Evolutionary conservation across 2,797 vertebrate genomes (phyloP), one percentile per base, ranked within the genome.

Genomic region (Pyrocephalus nanus): DNA sequence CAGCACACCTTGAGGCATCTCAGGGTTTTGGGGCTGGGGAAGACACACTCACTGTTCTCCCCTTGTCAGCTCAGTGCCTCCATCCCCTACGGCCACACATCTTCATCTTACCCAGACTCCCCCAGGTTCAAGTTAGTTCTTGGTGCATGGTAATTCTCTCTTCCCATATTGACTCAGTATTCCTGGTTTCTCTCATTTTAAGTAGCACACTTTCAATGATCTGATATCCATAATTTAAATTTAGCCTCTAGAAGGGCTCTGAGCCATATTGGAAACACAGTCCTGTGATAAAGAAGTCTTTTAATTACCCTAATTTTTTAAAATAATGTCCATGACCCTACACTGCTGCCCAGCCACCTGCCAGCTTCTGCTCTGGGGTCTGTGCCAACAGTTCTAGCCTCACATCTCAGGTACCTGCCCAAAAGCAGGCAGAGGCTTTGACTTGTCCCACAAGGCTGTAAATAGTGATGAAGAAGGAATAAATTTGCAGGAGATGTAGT

Each of bases 1-100:
- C 15, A 8, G 48, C 22, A 75, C 57, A 45, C 11, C 18, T 54
- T n/a, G 53, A 42, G 53, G 22, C 54, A n/a, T 13, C 0, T 0
- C 30, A 32, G 34, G 27, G 12, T n/a, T 84, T 60, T 29, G 30
- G n/a, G 51, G 5, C 5, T 43, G 70, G 16, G 23, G 12, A 61
- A 27, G 51, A 62, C 50, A 36, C 66, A 51, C 40, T 26, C 6
- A 3, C 5, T 27, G 54, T 30, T 55, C 15, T 69, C 18, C 45
- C 11, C 45, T 75, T 1, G 1, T 20, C 1, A 2, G 12, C 43
- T 84, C 32, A 42, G 15, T 29, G 67, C 4, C 38, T 74, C 29
- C 53, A 23, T 53, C 25, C 34, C 15, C n/a, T 27, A 0, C 12
- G 47, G 15, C 42, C 57, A 57, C 42, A 29, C 27, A n/a, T 26